Conservation (phyloP, 2,113 vertebrate genomes). For the Calidris pygmaea region DNA sequence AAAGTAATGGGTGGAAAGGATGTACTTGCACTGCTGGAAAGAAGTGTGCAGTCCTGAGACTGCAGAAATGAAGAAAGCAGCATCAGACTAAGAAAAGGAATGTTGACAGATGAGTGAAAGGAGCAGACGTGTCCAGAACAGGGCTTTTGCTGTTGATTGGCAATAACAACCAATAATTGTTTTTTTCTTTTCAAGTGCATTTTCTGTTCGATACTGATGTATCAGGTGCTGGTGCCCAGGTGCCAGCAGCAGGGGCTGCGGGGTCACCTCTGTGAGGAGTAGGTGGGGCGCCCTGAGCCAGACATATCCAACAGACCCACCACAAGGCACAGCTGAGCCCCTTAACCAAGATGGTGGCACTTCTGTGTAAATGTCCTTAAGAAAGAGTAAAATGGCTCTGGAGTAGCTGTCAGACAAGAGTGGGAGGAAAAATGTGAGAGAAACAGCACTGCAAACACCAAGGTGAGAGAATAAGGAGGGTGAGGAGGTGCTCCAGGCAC, state of each 20-base stretch:
- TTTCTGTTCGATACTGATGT: neutral
- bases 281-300: accelerated
- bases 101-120: neutral
- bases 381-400: neutral
- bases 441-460: neutral
- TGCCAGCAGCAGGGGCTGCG: neutral
- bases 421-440: neutral
- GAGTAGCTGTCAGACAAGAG: neutral
- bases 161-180: neutral
- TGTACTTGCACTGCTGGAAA: neutral
- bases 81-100: neutral
- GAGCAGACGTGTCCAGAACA: neutral
- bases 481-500: neutral
- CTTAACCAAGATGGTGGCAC: neutral
- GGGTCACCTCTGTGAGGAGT: neutral
- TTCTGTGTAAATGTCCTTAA: neutral
- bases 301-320: accelerated
- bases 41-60: neutral
- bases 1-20: neutral
- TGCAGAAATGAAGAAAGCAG: neutral
- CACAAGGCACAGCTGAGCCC: neutral
- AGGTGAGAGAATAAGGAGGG: neutral
- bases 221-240: neutral
- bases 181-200: neutral
- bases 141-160: neutral